These are phyloP conservation scores for Papilio polyxenes DNA, from an alignment of 1,140 invertebrate species.

Conservation along the genomic window DNA sequence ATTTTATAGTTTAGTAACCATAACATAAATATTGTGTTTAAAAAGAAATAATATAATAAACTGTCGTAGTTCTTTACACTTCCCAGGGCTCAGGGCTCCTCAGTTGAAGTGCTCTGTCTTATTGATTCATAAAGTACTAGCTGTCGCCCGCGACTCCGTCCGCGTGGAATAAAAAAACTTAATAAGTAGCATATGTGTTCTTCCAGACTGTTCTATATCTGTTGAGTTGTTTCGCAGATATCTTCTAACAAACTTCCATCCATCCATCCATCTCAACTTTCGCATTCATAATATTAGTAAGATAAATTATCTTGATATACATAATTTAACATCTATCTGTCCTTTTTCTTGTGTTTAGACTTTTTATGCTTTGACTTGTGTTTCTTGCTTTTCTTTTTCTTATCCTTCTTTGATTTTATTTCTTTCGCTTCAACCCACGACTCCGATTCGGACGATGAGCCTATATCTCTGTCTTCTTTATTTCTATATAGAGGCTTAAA, in stretches of 20 bases:
- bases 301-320: too few relatives aligned
- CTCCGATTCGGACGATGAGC: constrained; percentile 67
- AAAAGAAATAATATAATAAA: background rate
- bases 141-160: too few relatives aligned
- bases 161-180: too few relatives aligned
- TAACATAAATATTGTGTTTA: too few relatives aligned
- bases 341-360: constrained; percentile 70
- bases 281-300: too few relatives aligned
- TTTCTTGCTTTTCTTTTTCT: constrained; percentile 74
- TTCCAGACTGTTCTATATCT: too few relatives aligned
- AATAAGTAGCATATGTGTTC: too few relatives aligned
- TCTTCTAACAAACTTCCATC: too few relatives aligned
- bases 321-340: constrained; percentile 49
- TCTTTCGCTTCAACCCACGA: constrained; percentile 75
- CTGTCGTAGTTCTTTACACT: background rate
- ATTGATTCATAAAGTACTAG: background rate
- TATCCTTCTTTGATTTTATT: constrained; percentile 64
- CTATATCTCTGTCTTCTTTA: constrained; percentile 51
- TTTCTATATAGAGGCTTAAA: constrained; percentile 58
- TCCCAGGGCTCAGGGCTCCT: background rate
- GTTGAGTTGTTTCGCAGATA: too few relatives aligned
- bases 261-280: too few relatives aligned
- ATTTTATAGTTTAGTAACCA: too few relatives aligned
- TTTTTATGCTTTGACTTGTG: constrained; percentile 74
- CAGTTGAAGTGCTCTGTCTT: background rate